Evolutionary conservation across 2,888 invertebrate species (phyloP).

Genomic region (Drosophila pseudotalamancana): DNA sequence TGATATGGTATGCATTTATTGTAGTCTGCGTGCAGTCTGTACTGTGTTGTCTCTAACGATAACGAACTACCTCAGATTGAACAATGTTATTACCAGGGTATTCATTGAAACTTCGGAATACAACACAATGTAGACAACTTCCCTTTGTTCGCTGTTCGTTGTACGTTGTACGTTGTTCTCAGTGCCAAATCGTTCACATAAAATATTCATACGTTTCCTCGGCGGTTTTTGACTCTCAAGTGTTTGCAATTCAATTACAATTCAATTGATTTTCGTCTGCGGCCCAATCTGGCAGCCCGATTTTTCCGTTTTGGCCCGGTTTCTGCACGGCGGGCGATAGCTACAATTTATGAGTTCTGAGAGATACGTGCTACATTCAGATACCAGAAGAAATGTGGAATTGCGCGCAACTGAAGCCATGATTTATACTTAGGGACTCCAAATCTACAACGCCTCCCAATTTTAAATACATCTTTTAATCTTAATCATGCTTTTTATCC

Average conservation of each 20-base stretch:
- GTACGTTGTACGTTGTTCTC: conserved; percentile 27
- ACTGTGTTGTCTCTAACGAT: background rate
- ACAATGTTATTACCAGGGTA: conserved; percentile 16
- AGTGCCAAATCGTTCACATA: conserved; percentile 69
- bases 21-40: too few relatives aligned
- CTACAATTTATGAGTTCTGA: conserved; percentile 40
- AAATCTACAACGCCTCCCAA: background rate
- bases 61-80: background rate
- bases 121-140: conserved; percentile 19
- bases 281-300: conserved; percentile 39
- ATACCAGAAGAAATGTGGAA: conserved; percentile 1
- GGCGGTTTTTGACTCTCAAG: conserved; percentile 69
- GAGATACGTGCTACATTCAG: conserved; percentile 39
- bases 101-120: conserved; percentile 12
- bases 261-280: conserved; percentile 73
- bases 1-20: too few relatives aligned
- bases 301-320: conserved; percentile 7
- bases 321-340: conserved; percentile 1
- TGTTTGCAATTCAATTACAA: conserved; percentile 76
- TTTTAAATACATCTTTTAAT: background rate
- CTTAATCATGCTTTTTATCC: background rate
- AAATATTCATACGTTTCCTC: conserved; percentile 75
- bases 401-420: conserved; percentile 1
- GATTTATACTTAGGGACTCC: background rate
- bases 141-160: conserved; percentile 30